phyloP scores from a whole-genome alignment of 2,113 vertebrate genomes.

The Ardeotis arabs region DNA sequence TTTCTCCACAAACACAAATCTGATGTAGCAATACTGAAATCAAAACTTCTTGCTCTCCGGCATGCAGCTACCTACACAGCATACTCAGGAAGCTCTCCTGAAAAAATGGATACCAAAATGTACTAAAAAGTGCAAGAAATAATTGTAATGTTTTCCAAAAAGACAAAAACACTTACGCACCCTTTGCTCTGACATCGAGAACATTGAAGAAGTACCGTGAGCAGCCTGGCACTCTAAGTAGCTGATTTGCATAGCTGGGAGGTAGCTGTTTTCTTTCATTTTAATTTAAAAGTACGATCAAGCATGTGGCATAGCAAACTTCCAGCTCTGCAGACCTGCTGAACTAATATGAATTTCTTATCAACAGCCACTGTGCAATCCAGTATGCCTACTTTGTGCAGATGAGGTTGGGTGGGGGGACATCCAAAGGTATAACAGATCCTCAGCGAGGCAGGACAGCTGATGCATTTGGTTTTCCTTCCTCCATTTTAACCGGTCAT shows the following conservation, averaged over 20 bases:
- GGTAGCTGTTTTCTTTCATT: not conserved
- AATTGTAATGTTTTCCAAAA: not conserved
- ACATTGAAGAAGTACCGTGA: not conserved
- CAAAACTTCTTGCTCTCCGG: not conserved
- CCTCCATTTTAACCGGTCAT: not conserved
- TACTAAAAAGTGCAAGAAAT: not conserved
- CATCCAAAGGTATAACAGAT: not conserved
- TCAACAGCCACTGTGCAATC: not conserved
- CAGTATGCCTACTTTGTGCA: not conserved
- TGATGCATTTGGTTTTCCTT: fast-evolving
- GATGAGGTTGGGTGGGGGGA: not conserved
- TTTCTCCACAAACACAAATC: not conserved
- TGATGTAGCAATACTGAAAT: not conserved
- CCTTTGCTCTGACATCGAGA: not conserved
- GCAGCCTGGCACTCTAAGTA: not conserved
- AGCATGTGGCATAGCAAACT: not conserved
- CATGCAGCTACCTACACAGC: not conserved
- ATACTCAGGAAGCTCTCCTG: not conserved
- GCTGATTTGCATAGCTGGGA: not conserved
- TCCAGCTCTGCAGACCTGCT: not conserved
- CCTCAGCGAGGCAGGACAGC: not conserved
- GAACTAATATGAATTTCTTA: not conserved
- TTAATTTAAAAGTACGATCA: conserved; percentile 6
- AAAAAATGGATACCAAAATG: not conserved
- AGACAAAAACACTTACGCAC: not conserved